Evolutionary conservation across 2,797 vertebrate species (phyloP).

Genomic region (Typhlichthys eigenmanni): DNA sequence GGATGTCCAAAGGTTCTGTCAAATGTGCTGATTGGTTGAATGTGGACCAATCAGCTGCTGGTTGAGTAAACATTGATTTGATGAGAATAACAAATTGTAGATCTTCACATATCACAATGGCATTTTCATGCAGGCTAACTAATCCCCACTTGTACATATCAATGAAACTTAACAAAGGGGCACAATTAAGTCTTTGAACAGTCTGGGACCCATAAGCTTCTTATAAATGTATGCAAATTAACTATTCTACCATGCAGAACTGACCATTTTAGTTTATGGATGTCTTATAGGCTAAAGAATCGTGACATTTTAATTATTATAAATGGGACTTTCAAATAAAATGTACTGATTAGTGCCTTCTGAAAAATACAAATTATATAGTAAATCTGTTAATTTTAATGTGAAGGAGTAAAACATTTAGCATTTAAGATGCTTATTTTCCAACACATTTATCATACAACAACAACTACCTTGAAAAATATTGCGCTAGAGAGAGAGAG

Average conservation of each 20-base stretch:
- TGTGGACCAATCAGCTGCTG: too few species aligned
- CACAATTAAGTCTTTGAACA: conserved; percentile 65
- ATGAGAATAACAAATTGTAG: too few species aligned
- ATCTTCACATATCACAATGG: too few species aligned
- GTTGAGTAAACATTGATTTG: too few species aligned
- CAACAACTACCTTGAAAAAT: conserved; percentile 21
- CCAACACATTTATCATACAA: background rate
- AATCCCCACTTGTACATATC: conserved; percentile 44
- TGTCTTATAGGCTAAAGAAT: conserved; percentile 55
- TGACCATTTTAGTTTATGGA: conserved; percentile 60
- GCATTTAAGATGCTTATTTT: conserved; percentile 9
- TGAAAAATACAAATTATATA: conserved; percentile 8
- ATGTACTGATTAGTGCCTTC: conserved; percentile 51
- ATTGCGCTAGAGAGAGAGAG: conserved; percentile 13
- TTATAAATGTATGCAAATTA: conserved; percentile 79
- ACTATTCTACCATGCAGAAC: conserved; percentile 57
- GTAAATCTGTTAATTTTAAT: conserved; percentile 18
- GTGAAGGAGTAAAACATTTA: conserved; percentile 2
- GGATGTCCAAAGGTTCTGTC: too few species aligned
- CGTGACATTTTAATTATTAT: conserved; percentile 56
- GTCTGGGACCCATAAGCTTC: conserved; percentile 69
- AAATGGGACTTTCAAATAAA: conserved; percentile 46
- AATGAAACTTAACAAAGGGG: conserved; percentile 57
- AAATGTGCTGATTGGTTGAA: too few species aligned
- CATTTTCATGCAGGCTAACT: too few species aligned